These are phyloP conservation scores for Oegoconia quadripuncta DNA, from an alignment of 2,888 invertebrate species.

Conservation along the genomic window DNA sequence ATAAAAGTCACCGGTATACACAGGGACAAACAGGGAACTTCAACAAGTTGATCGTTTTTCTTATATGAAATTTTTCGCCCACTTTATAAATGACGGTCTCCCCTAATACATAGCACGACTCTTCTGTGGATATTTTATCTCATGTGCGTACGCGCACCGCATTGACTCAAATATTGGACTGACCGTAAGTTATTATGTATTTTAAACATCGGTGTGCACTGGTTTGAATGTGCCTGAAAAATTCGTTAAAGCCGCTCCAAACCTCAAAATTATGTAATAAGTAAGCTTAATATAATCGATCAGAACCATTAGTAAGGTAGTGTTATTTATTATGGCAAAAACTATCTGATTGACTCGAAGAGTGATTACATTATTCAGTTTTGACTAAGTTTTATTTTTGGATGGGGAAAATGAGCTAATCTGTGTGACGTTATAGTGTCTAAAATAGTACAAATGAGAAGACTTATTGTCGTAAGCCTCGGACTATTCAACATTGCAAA, in stretches of 20 bases:
- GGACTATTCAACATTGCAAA: slow-evolving; percentile 79
- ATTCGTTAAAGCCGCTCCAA: slow-evolving; percentile 76
- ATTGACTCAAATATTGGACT: no score
- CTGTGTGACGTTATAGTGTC: slow-evolving; percentile 77
- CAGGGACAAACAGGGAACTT: no score
- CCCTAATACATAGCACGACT: no score
- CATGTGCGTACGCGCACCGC: no score
- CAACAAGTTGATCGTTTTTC: no score
- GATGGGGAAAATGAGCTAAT: slow-evolving; percentile 72
- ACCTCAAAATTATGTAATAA: slow-evolving; percentile 74
- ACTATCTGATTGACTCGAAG: slow-evolving; percentile 58
- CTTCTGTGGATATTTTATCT: no score
- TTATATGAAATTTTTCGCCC: no score
- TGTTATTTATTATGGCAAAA: slow-evolving; percentile 54
- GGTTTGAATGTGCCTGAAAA: slow-evolving; percentile 76
- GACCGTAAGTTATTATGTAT: slow-evolving; percentile 67
- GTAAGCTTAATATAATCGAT: slow-evolving; percentile 59
- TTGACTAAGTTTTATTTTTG: slow-evolving; percentile 66
- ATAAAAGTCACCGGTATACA: no score
- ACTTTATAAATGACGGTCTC: no score
- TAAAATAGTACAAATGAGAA: slow-evolving; percentile 81
- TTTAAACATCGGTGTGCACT: slow-evolving; percentile 68
- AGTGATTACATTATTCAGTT: slow-evolving; percentile 78
- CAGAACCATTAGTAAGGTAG: slow-evolving; percentile 59
- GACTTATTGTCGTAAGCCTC: slow-evolving; percentile 80